Evolutionary conservation across 2,888 invertebrate species (phyloP).

Genomic region (Rhyacophila evoluta): DNA sequence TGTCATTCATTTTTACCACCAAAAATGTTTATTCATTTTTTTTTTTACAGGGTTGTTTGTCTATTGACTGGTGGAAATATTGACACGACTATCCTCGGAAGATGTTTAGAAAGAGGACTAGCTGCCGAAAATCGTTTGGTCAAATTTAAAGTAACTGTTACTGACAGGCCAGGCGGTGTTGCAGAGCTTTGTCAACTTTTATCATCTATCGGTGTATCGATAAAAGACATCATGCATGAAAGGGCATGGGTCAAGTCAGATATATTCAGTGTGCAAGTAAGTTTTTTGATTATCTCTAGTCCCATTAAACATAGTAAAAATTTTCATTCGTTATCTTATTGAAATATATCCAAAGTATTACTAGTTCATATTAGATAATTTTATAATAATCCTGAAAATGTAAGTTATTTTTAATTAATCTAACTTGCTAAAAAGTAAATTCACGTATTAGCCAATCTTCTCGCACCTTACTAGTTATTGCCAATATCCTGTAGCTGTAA

Average conservation of each 20-base stretch:
- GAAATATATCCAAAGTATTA: no score
- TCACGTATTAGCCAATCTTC: no score
- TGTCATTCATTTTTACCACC: no score
- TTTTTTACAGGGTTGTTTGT: constrained; percentile 79
- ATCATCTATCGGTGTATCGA: constrained; percentile 83
- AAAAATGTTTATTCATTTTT: not conserved
- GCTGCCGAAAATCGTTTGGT: constrained; percentile 86
- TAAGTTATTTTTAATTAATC: no score
- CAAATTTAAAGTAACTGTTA: constrained; percentile 73
- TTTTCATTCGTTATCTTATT: no score
- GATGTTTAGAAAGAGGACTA: constrained; percentile 88
- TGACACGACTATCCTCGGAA: constrained; percentile 89
- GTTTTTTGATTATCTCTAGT: constrained; percentile 32
- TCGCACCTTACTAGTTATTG: no score
- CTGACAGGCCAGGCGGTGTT: constrained; percentile 90
- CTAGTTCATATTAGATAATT: no score
- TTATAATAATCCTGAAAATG: no score
- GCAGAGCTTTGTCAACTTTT: constrained; percentile 85
- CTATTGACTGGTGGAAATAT: constrained; percentile 92
- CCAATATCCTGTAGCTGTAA: no score
- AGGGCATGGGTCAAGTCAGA: constrained; percentile 93
- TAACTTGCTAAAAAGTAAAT: no score
- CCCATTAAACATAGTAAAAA: no score
- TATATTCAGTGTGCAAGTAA: constrained; percentile 82
- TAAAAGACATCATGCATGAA: constrained; percentile 97